phyloP scores from a whole-genome alignment of 92 coral and sea anemone genomes.

The Metridium senile region DNA sequence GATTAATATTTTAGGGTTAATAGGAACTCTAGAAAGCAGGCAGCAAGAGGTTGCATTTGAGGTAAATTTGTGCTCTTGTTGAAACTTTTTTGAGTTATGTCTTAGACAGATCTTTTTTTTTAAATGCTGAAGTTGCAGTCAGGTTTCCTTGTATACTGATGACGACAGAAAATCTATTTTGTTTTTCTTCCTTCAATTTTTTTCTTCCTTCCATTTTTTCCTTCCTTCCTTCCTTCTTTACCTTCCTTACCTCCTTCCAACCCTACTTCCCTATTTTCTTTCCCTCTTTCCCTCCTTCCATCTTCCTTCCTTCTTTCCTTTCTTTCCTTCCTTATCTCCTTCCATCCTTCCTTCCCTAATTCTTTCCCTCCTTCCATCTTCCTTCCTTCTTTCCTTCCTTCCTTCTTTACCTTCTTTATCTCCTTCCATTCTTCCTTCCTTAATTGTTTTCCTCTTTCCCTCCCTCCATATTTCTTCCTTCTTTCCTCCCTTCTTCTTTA shows the following conservation, averaged over 20 bases:
- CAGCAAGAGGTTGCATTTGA: conserved; percentile 70
- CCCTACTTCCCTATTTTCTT: background rate
- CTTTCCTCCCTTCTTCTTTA: background rate
- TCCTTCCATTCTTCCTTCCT: background rate
- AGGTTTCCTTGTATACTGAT: no score
- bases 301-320: no score
- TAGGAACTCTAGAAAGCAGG: conserved; percentile 68
- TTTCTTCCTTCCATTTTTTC: no score
- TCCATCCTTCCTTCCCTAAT: background rate
- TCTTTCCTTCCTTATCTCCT: background rate
- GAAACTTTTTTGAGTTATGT: background rate
- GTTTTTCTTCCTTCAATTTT: no score
- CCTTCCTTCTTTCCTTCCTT: background rate
- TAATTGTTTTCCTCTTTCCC: background rate
- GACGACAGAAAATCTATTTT: no score
- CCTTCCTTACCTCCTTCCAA: background rate
- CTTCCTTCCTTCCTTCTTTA: no score
- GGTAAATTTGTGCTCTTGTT: conserved; percentile 54
- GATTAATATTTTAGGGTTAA: conserved; percentile 52
- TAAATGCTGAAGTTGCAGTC: background rate
- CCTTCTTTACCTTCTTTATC: background rate
- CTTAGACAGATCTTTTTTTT: background rate
- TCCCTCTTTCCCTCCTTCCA: no score
- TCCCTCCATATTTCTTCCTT: background rate
- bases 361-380: background rate